A percentile compares a stretch with the other conserved stretches of the same genome.
Conservation (phyloP, 2,797 vertebrate species). For the Tiaroga cobitis region DNA sequence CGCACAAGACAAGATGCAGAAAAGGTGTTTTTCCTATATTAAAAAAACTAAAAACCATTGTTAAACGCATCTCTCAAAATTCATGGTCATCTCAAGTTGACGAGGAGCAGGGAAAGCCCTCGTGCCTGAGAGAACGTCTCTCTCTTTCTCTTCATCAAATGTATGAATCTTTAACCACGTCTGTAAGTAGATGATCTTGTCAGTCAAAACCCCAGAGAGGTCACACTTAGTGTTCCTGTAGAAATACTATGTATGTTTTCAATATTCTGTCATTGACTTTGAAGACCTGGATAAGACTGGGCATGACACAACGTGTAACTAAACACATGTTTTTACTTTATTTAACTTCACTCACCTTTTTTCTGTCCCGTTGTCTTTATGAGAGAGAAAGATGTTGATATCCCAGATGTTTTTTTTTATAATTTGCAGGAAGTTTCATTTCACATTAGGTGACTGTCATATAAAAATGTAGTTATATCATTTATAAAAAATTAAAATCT, state of each 20-base stretch:
- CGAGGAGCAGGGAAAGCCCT: not conserved
- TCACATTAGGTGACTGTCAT: slow-evolving; percentile 73
- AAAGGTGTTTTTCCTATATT: not conserved
- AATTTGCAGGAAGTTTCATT: slow-evolving; percentile 61
- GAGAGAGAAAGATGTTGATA: slow-evolving; percentile 53
- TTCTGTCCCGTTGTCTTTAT: slow-evolving; percentile 48
- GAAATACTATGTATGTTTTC: slow-evolving; percentile 10
- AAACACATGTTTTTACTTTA: slow-evolving; percentile 14
- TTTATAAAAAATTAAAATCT: slow-evolving; percentile 62
- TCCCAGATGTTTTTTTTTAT: slow-evolving; percentile 59
- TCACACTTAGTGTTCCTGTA: slow-evolving; percentile 22
- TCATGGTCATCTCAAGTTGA: not conserved
- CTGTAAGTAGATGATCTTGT: slow-evolving; percentile 27
- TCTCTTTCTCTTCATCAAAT: not conserved
- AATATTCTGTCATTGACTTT: slow-evolving; percentile 28
- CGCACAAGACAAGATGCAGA: not conserved
- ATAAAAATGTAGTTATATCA: slow-evolving; percentile 74
- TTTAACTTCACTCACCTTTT: slow-evolving; percentile 16
- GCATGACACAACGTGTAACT: not conserved
- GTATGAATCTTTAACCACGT: slow-evolving; percentile 18
- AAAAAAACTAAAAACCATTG: not conserved
- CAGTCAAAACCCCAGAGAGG: not conserved
- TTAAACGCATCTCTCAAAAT: not conserved
- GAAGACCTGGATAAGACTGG: slow-evolving; percentile 4
- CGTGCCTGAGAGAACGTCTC: not conserved